phyloP scores from a whole-genome alignment of 2,113 vertebrate species.

The Manacus vitellinus region DNA sequence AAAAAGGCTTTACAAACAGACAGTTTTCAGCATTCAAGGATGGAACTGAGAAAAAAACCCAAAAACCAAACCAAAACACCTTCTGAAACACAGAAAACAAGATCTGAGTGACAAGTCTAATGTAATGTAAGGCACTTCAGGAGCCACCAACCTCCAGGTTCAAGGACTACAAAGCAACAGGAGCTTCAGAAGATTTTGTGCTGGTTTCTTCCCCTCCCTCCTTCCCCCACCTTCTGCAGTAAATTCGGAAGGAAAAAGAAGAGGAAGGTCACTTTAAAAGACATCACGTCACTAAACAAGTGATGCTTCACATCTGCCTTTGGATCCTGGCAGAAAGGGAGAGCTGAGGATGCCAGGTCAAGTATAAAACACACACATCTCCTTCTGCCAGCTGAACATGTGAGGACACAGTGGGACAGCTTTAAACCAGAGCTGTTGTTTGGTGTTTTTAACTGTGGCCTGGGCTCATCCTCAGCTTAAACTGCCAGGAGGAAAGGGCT shows the following conservation, averaged over 20 bases:
- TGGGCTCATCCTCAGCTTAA: not conserved
- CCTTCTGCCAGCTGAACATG: not conserved
- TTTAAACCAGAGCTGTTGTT: not conserved
- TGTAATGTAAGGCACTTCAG: not conserved
- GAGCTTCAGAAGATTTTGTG: not conserved
- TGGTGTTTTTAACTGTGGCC: not conserved
- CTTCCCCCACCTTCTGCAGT: not conserved
- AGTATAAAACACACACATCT: not conserved
- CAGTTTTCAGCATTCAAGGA: not conserved
- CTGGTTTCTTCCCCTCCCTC: not conserved
- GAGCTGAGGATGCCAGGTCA: not conserved
- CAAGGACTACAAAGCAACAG: not conserved
- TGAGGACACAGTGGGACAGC: not conserved
- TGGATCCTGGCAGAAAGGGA: not conserved
- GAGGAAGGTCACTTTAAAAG: slow-evolving; percentile 1
- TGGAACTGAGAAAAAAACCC: not conserved
- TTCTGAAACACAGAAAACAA: not conserved
- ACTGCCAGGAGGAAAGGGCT: not conserved
- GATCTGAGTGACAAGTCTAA: not conserved
- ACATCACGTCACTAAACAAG: not conserved
- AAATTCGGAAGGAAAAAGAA: not conserved
- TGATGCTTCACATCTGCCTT: not conserved
- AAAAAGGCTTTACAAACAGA: not conserved
- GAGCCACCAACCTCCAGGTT: not conserved
- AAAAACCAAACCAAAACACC: too few relatives aligned